phyloP scores from a whole-genome alignment of 37 sponge, comb jelly and placozoan species.

The Axinella damicornis region DNA sequence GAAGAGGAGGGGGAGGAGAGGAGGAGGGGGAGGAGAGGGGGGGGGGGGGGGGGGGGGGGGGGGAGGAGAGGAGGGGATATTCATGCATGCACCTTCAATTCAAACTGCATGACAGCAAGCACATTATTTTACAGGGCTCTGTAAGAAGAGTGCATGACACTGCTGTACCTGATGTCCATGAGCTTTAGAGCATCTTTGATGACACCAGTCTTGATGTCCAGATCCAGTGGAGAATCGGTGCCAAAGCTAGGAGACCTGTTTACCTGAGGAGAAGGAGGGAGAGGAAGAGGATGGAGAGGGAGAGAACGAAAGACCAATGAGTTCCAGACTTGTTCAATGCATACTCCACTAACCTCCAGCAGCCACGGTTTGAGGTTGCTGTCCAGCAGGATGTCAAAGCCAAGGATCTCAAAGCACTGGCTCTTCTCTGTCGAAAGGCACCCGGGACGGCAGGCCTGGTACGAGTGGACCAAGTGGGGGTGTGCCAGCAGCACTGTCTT shows the following conservation, averaged over 20 bases:
- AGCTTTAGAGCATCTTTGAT: constrained; percentile 77
- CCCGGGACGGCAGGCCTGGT: constrained; percentile 82
- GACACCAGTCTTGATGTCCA: constrained; percentile 84
- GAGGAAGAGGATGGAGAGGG: background rate
- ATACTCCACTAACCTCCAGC: constrained; percentile 90
- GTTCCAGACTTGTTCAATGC: too few relatives aligned
- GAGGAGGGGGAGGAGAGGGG: too few relatives aligned
- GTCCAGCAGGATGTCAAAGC: constrained; percentile 91
- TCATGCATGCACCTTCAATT: too few relatives aligned
- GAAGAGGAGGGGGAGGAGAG: too few relatives aligned
- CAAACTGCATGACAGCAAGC: too few relatives aligned
- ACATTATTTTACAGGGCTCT: too few relatives aligned
- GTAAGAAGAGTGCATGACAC: too few relatives aligned
- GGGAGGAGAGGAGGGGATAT: too few relatives aligned
- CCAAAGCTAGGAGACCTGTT: constrained; percentile 91
- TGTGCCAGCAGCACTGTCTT: constrained; percentile 85
- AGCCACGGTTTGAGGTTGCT: constrained; percentile 82
- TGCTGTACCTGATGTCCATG: constrained; percentile 60
- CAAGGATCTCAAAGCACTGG: constrained; percentile 90
- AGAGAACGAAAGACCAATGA: too few relatives aligned
- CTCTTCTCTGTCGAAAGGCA: constrained; percentile 24
- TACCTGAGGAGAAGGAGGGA: constrained; percentile 44
- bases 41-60: too few relatives aligned
- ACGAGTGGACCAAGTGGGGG: constrained; percentile 84
- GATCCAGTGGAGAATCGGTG: constrained; percentile 80